Evolutionary conservation across 2,888 invertebrate genomes (phyloP), one percentile per base, ranked within the genome.

Genomic region (Amphipyra tragopoginis): DNA sequence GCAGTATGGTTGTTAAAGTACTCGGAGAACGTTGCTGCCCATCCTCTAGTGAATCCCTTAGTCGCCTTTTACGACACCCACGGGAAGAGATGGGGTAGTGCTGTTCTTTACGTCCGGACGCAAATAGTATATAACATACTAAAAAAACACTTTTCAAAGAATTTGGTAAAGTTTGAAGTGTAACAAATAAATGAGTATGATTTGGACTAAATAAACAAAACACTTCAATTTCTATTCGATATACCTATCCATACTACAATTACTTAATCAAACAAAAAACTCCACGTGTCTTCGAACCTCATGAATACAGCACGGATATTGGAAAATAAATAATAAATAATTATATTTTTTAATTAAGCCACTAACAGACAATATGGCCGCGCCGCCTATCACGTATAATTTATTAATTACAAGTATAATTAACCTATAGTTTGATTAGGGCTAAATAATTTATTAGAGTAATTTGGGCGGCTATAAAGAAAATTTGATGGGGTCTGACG

Each of bases 341-440:
- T 21, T 2, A 68, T 75, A 64, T 77, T 74, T 73, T 75, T 76
- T 76, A 79, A 79, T 79, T 72, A 80, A 78, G 65, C 79, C 47
- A 72, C 78, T 79, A 80, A 52, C 59, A 75, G 69, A 76, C 70
- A 74, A 71, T 69, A 80, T 70, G 72, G 69, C 77, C 66, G 55
- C 57, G 29, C 48, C 57, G 54, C 62, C 76, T 76, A 74, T 74
- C 67, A 75, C 54, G 65, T 75, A 74, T 85, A 74, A 82, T 80
- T 82, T 82, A 79, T 82, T 79, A 80, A 85, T 80, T 75, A 81
- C 75, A 57, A 77, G 72, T 71, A 78, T 82, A 84, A 84, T 83
- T 83, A 81, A 77, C 74, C 73, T 84, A 81, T 83, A 83, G 82
- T 84, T 85, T 84, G 82, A 82, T 83, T 78, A 84, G 72, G 67